Evolutionary conservation across 2,113 vertebrate species (phyloP).

Genomic region (Puma concolor): DNA sequence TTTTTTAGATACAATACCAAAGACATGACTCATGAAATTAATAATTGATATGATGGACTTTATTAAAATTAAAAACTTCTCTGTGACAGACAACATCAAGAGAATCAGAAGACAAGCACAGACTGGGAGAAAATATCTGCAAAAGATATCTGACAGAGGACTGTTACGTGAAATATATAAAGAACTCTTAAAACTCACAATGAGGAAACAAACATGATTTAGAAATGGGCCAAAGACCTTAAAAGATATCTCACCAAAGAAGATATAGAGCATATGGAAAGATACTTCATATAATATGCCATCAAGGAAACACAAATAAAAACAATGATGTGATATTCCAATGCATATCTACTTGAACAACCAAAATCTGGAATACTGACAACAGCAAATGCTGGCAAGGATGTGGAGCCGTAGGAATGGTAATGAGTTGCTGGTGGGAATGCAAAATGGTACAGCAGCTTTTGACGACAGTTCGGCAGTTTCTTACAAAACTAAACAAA

Average conservation of each 20-base stretch:
- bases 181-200: not conserved
- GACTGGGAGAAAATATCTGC: not conserved
- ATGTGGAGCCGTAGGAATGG: not conserved
- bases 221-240: not conserved
- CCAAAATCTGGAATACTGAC: not conserved
- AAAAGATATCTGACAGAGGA: not conserved
- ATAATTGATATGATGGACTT: not conserved
- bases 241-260: not conserved
- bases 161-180: not conserved
- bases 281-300: not conserved
- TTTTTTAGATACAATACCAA: not conserved
- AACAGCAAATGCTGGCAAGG: not conserved
- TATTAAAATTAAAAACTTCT: not conserved
- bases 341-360: not conserved
- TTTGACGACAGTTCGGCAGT: not conserved
- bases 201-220: not conserved
- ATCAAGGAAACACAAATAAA: not conserved
- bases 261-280: not conserved
- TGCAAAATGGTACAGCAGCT: not conserved
- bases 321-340: not conserved
- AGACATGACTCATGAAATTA: not conserved
- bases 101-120: not conserved
- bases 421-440: not conserved
- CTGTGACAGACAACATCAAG: not conserved
- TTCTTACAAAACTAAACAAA: not conserved